Percentiles rank a stretch among this genome's conserved stretches.
Evolutionary conservation across 2,797 vertebrate genomes (phyloP).

Genomic region (Eupleurogrammus muticus): DNA sequence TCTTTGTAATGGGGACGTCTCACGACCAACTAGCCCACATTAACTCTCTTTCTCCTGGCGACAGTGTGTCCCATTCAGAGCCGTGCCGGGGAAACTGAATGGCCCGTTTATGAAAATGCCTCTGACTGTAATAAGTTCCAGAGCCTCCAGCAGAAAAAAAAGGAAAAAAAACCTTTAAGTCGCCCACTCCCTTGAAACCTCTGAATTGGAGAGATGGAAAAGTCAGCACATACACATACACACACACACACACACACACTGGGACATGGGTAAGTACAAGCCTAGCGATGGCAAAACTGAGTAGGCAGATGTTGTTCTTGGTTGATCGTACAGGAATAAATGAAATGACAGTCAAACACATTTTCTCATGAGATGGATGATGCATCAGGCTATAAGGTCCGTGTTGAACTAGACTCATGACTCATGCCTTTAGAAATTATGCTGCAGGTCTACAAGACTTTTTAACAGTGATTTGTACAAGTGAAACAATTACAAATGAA

Average conservation of each 20-base stretch:
- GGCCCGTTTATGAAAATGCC: constrained; percentile 83
- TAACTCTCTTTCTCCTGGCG: constrained; percentile 76
- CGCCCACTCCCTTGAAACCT: constrained; percentile 78
- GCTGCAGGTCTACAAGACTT: not conserved
- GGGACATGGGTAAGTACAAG: constrained; percentile 51
- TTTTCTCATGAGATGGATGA: constrained; percentile 32
- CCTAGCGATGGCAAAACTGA: constrained; percentile 68
- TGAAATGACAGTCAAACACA: constrained; percentile 55
- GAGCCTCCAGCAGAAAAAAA: constrained; percentile 64
- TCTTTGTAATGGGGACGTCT: constrained; percentile 64
- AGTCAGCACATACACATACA: constrained; percentile 77
- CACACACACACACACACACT: constrained; percentile 33
- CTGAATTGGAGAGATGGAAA: constrained; percentile 79
- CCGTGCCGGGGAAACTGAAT: constrained; percentile 77
- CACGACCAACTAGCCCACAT: constrained; percentile 72
- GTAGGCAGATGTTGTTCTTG: constrained; percentile 63
- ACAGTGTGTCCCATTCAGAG: constrained; percentile 84
- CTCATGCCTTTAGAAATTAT: constrained; percentile 23
- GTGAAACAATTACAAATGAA: not conserved
- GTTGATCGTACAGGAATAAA: constrained; percentile 62
- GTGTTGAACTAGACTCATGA: constrained; percentile 6
- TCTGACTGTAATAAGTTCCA: constrained; percentile 86
- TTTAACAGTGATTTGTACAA: not conserved
- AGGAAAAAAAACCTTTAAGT: constrained; percentile 63
- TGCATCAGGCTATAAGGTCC: constrained; percentile 20